Conservation (phyloP, 2,797 vertebrate genomes). For the Chaunax sp. region DNA sequence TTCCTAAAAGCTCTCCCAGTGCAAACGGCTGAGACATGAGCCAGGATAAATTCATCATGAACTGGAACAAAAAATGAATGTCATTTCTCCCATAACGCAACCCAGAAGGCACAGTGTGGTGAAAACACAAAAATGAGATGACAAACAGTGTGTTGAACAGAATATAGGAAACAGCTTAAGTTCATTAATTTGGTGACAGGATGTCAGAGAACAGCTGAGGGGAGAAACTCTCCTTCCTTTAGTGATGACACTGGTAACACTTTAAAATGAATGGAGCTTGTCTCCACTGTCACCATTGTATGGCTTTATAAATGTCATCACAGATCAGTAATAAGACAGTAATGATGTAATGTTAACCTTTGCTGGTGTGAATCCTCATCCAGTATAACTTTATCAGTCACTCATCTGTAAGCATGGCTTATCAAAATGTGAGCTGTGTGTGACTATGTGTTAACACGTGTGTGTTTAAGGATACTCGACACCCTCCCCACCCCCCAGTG, state of each 20-base stretch:
- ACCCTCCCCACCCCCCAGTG: too few relatives aligned
- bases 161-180: constrained; percentile 8
- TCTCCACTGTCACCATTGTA: too few relatives aligned
- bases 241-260: not conserved
- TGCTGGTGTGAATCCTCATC: too few relatives aligned
- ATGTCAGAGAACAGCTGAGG: constrained; percentile 4
- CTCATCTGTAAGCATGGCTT: too few relatives aligned
- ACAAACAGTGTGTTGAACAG: constrained; percentile 27
- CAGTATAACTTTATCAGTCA: too few relatives aligned
- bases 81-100: constrained; percentile 54
- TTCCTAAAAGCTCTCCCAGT: constrained; percentile 66
- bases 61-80: constrained; percentile 48
- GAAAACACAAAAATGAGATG: constrained; percentile 54
- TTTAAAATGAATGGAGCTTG: too few relatives aligned
- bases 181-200: not conserved
- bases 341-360: not conserved
- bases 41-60: constrained; percentile 63
- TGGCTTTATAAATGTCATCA: too few relatives aligned
- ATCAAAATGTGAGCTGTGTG: too few relatives aligned
- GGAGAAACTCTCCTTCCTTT: not conserved
- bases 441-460: too few relatives aligned
- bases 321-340: too few relatives aligned
- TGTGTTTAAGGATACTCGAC: too few relatives aligned
- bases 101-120: constrained; percentile 45
- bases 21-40: constrained; percentile 23